Evolutionary conservation across 2,113 vertebrate genomes (phyloP).

Genomic region (Scatophagus argus): DNA sequence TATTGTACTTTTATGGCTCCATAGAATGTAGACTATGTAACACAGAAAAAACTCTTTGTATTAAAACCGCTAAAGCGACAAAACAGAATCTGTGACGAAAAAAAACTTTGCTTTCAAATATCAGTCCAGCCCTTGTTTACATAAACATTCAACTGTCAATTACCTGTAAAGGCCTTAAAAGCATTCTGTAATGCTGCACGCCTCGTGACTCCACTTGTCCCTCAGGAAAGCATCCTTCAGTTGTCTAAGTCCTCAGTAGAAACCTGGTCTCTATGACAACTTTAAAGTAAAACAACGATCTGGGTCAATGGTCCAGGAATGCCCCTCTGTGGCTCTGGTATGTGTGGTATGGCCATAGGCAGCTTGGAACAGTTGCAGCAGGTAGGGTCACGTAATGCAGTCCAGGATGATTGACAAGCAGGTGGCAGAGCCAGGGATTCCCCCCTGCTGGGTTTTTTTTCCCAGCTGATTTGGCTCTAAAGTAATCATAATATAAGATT

Average conservation of each 20-base stretch:
- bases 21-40: too few species aligned
- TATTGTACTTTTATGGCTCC: too few species aligned
- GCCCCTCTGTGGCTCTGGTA: constrained; percentile 68
- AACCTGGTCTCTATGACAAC: constrained; percentile 51
- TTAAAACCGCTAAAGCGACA: too few species aligned
- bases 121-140: constrained; percentile 3
- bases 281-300: constrained; percentile 59
- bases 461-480: background rate
- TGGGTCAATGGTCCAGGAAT: constrained; percentile 80
- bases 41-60: too few species aligned
- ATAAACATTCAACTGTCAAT: background rate
- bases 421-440: constrained; percentile 63
- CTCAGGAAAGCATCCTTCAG: constrained; percentile 25
- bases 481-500: background rate
- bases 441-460: constrained; percentile 46
- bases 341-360: constrained; percentile 72
- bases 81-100: too few species aligned
- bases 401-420: constrained; percentile 72
- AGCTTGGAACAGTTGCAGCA: constrained; percentile 67
- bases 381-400: constrained; percentile 62
- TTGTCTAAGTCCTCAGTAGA: constrained; percentile 47
- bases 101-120: too few species aligned
- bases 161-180: background rate
- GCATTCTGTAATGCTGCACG: background rate
- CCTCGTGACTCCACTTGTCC: constrained; percentile 19